These are phyloP conservation scores for Dusona sp. DNA, from an alignment of 2,888 invertebrate species.

Conservation along the genomic window DNA sequence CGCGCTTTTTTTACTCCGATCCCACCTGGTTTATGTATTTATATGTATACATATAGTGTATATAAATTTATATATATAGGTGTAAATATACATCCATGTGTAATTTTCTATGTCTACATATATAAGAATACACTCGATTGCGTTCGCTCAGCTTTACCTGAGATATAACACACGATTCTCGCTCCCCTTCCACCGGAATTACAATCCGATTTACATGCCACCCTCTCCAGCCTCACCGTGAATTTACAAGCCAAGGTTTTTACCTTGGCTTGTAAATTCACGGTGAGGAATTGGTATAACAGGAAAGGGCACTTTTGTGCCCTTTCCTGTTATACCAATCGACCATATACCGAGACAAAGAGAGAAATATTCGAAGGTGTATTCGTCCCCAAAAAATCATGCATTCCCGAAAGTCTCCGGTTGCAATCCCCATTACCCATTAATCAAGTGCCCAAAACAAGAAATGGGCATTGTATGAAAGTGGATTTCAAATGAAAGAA, in stretches of 20 bases:
- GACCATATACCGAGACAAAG: conserved; percentile 65
- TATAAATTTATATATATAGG: not conserved
- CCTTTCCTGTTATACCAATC: conserved; percentile 81
- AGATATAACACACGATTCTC: conserved; percentile 68
- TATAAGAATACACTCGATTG: conserved; percentile 22
- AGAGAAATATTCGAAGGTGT: conserved; percentile 70
- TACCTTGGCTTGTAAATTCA: too few species aligned
- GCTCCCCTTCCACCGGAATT: conserved; percentile 79
- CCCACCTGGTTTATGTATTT: conserved; percentile 69
- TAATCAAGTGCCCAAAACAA: conserved; percentile 8
- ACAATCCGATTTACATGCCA: conserved; percentile 81
- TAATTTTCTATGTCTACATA: not conserved
- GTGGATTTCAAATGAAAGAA: not conserved
- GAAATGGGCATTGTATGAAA: not conserved
- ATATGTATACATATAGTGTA: not conserved
- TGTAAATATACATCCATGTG: not conserved
- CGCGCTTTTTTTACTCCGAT: conserved; percentile 67
- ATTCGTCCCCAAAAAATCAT: conserved; percentile 42
- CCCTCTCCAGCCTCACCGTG: conserved; percentile 73
- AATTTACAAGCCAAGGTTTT: conserved; percentile 82
- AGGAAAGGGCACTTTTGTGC: too few species aligned
- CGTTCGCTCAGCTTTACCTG: conserved; percentile 47
- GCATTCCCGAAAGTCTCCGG: conserved; percentile 20
- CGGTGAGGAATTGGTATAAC: too few species aligned
- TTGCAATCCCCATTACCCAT: not conserved